Evolutionary conservation across 2,888 invertebrate genomes (phyloP), one percentile per base, ranked within the genome.

Genomic region (Trachelus troglodyta): DNA sequence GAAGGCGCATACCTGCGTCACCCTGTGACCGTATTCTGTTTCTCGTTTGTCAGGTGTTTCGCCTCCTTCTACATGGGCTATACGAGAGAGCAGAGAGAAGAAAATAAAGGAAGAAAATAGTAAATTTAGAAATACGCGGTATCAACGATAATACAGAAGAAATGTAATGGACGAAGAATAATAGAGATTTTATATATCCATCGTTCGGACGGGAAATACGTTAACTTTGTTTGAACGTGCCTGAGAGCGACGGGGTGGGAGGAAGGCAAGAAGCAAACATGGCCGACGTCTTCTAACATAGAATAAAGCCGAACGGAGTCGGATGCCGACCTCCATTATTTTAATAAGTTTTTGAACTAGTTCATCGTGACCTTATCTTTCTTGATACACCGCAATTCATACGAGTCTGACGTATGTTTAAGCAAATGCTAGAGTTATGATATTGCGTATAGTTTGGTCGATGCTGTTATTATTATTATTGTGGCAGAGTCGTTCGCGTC

Each of bases 281-380:
- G 56, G 56, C 56, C 56, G 56, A 23, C 56, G 56, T 15, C 15
- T 6, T 23, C 23, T 23, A 9, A 23, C 9, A 23, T 23, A 56
- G 56, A 23, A 56, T 56, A 56, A 56, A 56, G 56, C 56, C 56
- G 9, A 56, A 56, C 56, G 56, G 6, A 56, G 56, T 56, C 56
- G 15, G 74, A 75, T 78, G 76, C 73, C 68, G 73, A 77, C 78
- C 77, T 83, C 78, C 82, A 85, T 83, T 82, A 83, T 83, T 82
- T 83, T 83, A 83, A 85, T 83, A 84, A 84, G 83, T 81, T 82
- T 85, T 82, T 83, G 76, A 83, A 82, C 85, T 82, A 80, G 79
- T 78, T 79, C 81, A 23, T 23, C 23, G 56, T 56, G 56, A 56
- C 56, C 56, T 56, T 56, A 56, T 56, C 23, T 56, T 23, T 56